Percentiles rank a stretch among this genome's conserved stretches.
These are phyloP conservation scores for Apus apus DNA, from an alignment of 2,113 vertebrate genomes.

Conservation along the genomic window DNA sequence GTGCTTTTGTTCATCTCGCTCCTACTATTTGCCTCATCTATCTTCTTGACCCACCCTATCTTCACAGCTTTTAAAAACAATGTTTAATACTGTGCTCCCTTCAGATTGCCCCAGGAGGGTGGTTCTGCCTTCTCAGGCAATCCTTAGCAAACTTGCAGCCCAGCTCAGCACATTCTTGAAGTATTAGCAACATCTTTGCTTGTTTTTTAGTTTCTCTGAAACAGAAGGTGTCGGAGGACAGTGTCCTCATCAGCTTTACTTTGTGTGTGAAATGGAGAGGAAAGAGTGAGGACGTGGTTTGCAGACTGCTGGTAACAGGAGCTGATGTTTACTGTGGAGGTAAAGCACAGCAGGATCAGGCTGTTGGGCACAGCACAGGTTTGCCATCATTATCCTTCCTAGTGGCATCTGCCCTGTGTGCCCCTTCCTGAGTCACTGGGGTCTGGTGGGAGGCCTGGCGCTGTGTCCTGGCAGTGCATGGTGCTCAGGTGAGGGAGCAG, in stretches of 20 bases:
- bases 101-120: conserved; percentile 53
- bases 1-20: conserved; percentile 28
- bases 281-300: neutral
- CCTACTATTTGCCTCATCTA: conserved; percentile 27
- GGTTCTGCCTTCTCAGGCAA: conserved; percentile 60
- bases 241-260: conserved; percentile 9
- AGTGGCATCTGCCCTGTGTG: rapidly evolving
- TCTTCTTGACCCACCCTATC: conserved; percentile 60
- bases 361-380: neutral
- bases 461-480: rapidly evolving
- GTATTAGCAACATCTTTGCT: conserved; percentile 57
- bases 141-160: conserved; percentile 36
- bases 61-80: conserved; percentile 22
- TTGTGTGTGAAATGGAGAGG: neutral
- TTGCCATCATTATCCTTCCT: rapidly evolving
- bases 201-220: conserved; percentile 51
- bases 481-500: neutral
- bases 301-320: neutral
- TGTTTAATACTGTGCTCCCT: conserved; percentile 25
- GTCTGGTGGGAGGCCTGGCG: neutral
- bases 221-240: conserved; percentile 25
- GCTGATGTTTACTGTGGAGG: neutral
- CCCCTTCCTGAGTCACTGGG: neutral
- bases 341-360: neutral
- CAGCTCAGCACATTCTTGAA: conserved; percentile 66